Evolutionary conservation across 35 echinoderm and acorn worm genomes (phyloP), one percentile per base, ranked within the genome.

Genomic region (Lytechinus variegatus): DNA sequence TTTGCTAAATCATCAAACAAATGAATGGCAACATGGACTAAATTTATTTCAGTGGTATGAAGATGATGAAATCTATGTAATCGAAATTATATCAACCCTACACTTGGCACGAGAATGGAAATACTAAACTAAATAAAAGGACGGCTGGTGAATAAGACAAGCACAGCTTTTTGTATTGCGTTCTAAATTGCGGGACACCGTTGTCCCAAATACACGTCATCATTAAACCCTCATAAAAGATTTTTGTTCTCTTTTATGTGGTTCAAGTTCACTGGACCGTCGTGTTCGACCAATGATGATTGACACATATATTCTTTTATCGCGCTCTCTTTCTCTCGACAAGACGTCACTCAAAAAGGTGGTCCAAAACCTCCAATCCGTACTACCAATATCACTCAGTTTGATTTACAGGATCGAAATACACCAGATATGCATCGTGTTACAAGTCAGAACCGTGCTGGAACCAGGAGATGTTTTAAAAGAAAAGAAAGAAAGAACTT

Each of bases 361-460:
- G 66, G 66, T 90, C 52, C 88, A 52, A 90, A 90, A 54, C 88
- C 52, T 52, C 88, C 88, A 90, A 90, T 90, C 88, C 88, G 14
- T 90, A 90, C 10, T 90, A 90, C 88, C 88, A 90, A 90, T 90
- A 90, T 90, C 52, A 24, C 88, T 44, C 10, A 44, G 88, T 90
- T 90, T 90, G 88, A 90, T 90, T 90, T 90, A 33, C 16, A 33
- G 52, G 88, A 90, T 90, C 88, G 52, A 90, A 90, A 44, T 90
- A 90, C 88, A 29, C 88, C 52, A 33, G 88, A 90, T 44, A 28
- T 10, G 28, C 88, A 90, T 90, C 88, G 29, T 52, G n/a, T 90
- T 90, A 51, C 88, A 90, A 52, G 88, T 90, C 88, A 29, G 27
- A 33, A 44, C 88, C 66, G 66, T 79, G 66, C 66, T 79, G 16